phyloP scores from a whole-genome alignment of 1,140 invertebrate species.

The Kradibia gibbosae region DNA sequence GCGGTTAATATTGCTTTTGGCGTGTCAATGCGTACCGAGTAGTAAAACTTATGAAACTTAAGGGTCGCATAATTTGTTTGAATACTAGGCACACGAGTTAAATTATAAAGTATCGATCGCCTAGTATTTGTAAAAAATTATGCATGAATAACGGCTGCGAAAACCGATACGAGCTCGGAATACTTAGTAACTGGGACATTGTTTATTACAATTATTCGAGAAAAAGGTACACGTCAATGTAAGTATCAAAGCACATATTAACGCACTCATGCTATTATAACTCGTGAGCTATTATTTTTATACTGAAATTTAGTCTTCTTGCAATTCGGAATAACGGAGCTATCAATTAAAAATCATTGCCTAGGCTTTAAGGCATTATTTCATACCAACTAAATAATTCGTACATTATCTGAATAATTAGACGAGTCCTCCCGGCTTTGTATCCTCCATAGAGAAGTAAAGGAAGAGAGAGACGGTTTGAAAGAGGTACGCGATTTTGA shows the following conservation, averaged over 20 bases:
- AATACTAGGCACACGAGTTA: no score
- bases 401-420: slow-evolving; percentile 45
- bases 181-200: no score
- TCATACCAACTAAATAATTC: slow-evolving; percentile 40
- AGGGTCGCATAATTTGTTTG: no score
- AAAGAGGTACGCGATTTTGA: not conserved
- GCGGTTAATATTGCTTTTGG: not conserved
- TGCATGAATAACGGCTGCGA: no score
- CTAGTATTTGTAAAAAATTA: no score
- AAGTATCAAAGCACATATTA: not conserved
- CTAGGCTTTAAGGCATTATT: not conserved
- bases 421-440: slow-evolving; percentile 1
- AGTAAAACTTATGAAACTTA: no score
- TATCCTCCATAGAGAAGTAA: not conserved
- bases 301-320: not conserved
- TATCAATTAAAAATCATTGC: not conserved
- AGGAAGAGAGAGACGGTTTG: not conserved
- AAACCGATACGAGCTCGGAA: no score
- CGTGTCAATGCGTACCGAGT: no score
- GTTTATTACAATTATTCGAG: no score
- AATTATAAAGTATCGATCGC: no score
- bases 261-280: not conserved
- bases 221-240: not conserved
- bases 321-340: not conserved
- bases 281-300: not conserved